These are phyloP conservation scores for Danio rerio DNA, from an alignment of 2,113 vertebrate genomes.

Conservation along the genomic window DNA sequence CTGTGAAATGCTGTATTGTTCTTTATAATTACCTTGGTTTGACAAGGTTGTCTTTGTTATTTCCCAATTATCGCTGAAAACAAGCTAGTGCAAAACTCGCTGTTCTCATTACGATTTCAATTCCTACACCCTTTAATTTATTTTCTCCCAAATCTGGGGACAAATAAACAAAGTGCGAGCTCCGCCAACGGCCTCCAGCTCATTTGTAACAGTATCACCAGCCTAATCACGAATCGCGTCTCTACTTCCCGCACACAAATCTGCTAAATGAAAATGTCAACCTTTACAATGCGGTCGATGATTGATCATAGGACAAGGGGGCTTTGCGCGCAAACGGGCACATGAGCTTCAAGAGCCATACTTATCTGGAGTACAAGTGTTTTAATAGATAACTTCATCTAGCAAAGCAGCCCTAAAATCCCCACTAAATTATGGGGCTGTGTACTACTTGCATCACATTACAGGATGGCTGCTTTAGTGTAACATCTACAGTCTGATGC, in stretches of 20 bases:
- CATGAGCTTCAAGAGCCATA: not conserved
- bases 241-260: constrained; percentile 49
- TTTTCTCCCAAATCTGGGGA: constrained; percentile 52
- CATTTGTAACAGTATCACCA: constrained; percentile 45
- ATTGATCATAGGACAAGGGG: constrained; percentile 15
- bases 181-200: constrained; percentile 39
- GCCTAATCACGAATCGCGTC: constrained; percentile 59
- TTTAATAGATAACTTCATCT: constrained; percentile 11
- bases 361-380: not conserved
- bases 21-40: constrained; percentile 57
- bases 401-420: constrained; percentile 15
- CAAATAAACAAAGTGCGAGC: constrained; percentile 58
- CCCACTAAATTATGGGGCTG: not conserved
- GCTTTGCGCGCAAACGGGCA: constrained; percentile 2
- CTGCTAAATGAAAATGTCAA: constrained; percentile 53
- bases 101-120: constrained; percentile 56
- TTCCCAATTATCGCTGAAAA: constrained; percentile 57
- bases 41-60: constrained; percentile 60
- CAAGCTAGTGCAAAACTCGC: constrained; percentile 23
- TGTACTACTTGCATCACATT: not conserved
- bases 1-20: constrained; percentile 45
- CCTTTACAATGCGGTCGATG: constrained; percentile 34
- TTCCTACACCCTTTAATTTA: constrained; percentile 52
- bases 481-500: not conserved
- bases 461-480: not conserved